Base-by-base conservation (phyloP, 2,797 vertebrate genomes). In the Coregonus sp. region DNA sequence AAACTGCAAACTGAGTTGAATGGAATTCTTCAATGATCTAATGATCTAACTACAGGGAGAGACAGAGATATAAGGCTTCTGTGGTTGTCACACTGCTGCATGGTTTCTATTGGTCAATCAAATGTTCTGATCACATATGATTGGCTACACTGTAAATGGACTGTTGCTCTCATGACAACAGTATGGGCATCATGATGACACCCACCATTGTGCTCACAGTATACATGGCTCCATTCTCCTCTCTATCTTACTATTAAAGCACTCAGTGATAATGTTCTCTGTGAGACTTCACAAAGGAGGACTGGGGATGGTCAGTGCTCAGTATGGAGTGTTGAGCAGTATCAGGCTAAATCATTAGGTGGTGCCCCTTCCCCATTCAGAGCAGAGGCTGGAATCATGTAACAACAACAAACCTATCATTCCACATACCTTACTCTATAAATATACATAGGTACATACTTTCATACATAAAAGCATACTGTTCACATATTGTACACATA, bases 361-460 rank as follows among this genome's bases (percentile, higher is more conserved):
- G 90, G 90, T 86, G 89, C 89, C 82, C 79, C 89, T 90, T 80
- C 81, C 52, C 72, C 65, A 86, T 81, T 54, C 67, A 4, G 4
- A 85, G 79, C 78, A 80, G 71, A 89, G 81, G 87, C 88, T 89
- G 85, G 83, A 89, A 86, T 87, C 81, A 31, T 72, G 70, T 51
- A 84, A 90, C 85, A 81, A 81, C 82, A 87, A 83, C 40, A 89
- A 81, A 86, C 73, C 77, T 80, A 87, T 79, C 65, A 67, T 77
- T 86, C 83, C 87, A 78, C 70, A 75, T 85, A 77, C 84, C 70
- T 83, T 77, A 78, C 59, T 87, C 89, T 91, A 92, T 93, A 94
- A 93, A 94, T 92, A 94, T 89, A 90, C 87, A 90, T 85, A 82
- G 86, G 92, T 87, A 91, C 89, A 91, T 86, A 92, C 85, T 89